phyloP scores from a whole-genome alignment of 2,888 invertebrate species.

The Drosophila nigricruria region DNA sequence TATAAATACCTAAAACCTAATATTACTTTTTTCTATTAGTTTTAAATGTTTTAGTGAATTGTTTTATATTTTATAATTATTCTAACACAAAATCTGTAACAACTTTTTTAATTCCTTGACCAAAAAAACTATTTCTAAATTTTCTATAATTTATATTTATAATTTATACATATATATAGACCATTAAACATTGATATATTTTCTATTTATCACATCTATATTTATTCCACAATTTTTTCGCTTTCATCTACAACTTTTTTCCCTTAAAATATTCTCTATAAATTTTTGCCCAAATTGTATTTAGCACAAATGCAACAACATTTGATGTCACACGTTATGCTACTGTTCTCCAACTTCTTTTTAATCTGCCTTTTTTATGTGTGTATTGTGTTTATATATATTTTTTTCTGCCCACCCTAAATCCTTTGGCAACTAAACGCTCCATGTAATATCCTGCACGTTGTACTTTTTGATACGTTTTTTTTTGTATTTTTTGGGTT shows the following conservation, averaged over 20 bases:
- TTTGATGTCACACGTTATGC: slow-evolving; percentile 18
- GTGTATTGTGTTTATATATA: slow-evolving; percentile 16
- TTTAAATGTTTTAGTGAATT: too few species aligned
- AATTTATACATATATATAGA: not conserved
- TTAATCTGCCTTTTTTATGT: not conserved
- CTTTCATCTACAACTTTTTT: not conserved
- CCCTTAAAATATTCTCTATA: not conserved
- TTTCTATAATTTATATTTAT: not conserved
- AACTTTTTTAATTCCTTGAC: too few species aligned
- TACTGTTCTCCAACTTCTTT: not conserved
- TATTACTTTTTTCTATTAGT: too few species aligned
- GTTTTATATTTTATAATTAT: too few species aligned
- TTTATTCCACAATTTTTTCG: not conserved
- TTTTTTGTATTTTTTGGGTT: slow-evolving; percentile 4
- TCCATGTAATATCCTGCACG: slow-evolving; percentile 57
- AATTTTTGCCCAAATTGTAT: not conserved
- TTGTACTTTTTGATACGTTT: slow-evolving; percentile 28
- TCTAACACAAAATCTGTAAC: too few species aligned
- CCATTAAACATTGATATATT: not conserved
- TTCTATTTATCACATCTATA: not conserved
- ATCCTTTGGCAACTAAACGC: slow-evolving; percentile 58
- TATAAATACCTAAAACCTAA: too few species aligned
- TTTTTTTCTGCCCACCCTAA: slow-evolving; percentile 12
- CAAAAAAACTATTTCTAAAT: not conserved
- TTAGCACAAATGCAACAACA: slow-evolving; percentile 1